These are phyloP conservation scores for Cyaniris semiargus DNA, from an alignment of 2,888 invertebrate species.

Conservation along the genomic window DNA sequence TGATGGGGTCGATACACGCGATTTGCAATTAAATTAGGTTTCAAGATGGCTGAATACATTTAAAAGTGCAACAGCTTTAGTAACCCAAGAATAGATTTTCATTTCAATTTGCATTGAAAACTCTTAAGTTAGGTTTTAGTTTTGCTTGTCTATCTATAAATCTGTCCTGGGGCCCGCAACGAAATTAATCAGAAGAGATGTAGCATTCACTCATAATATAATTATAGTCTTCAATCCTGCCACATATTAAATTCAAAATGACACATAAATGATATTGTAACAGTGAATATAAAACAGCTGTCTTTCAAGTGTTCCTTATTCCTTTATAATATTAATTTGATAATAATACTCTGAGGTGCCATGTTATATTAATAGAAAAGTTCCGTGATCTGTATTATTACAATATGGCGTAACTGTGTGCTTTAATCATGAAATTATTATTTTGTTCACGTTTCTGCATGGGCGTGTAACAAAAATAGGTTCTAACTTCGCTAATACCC, in stretches of 20 bases:
- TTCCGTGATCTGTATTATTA: not conserved
- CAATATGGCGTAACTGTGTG: not conserved
- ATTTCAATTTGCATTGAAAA: not conserved
- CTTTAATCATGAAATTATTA: slow-evolving; percentile 8
- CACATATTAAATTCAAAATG: no score
- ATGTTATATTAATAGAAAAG: not conserved
- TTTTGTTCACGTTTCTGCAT: slow-evolving; percentile 11
- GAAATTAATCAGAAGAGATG: no score
- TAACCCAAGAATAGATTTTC: slow-evolving; percentile 21
- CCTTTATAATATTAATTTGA: not conserved
- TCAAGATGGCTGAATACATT: slow-evolving; percentile 26
- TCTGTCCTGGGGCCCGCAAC: no score
- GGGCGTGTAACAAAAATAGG: not conserved
- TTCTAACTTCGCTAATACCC: not conserved
- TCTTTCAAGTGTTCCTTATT: no score
- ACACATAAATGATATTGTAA: no score
- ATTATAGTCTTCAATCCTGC: no score
- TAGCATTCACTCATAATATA: no score
- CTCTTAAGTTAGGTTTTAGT: not conserved
- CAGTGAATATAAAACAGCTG: no score
- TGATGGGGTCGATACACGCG: slow-evolving; percentile 14
- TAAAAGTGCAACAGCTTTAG: slow-evolving; percentile 18
- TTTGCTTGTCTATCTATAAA: no score
- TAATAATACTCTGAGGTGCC: not conserved
- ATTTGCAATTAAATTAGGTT: slow-evolving; percentile 29